phyloP scores from a whole-genome alignment of 2,888 invertebrate species.

The Hipparchia sbordonii region DNA sequence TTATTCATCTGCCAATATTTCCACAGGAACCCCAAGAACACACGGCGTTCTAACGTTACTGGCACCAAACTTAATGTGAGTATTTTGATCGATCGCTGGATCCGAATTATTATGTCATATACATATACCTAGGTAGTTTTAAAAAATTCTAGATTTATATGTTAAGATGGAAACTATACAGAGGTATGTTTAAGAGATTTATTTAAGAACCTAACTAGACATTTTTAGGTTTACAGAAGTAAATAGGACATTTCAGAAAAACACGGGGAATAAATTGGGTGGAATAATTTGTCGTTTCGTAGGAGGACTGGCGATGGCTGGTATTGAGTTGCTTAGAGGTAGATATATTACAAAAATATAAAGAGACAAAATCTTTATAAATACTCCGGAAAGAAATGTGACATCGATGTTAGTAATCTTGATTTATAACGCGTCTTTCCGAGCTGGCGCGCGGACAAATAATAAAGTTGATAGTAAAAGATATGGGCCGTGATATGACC shows the following conservation, averaged over 20 bases:
- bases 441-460: slow-evolving; percentile 9
- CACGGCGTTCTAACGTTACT: neutral
- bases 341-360: neutral
- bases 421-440: slow-evolving; percentile 6
- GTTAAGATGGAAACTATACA: too few species aligned
- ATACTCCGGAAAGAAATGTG: slow-evolving; percentile 7
- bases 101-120: too few species aligned
- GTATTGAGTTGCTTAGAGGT: neutral
- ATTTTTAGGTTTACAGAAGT: too few species aligned
- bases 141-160: too few species aligned
- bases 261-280: too few species aligned
- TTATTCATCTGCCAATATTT: neutral
- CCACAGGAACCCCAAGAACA: neutral
- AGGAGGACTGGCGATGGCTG: too few species aligned
- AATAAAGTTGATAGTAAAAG: slow-evolving; percentile 12
- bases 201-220: too few species aligned
- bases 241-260: too few species aligned
- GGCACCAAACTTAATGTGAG: neutral
- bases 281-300: too few species aligned
- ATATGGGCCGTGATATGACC: slow-evolving; percentile 11
- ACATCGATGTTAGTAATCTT: slow-evolving; percentile 5
- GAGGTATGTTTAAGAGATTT: too few species aligned
- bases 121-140: too few species aligned
- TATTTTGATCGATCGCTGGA: neutral
- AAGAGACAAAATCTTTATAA: slow-evolving; percentile 1